Evolutionary conservation across 2,888 invertebrate species (phyloP), one percentile per base, ranked within the genome.

Genomic region (Caenorhabditis virilis): DNA sequence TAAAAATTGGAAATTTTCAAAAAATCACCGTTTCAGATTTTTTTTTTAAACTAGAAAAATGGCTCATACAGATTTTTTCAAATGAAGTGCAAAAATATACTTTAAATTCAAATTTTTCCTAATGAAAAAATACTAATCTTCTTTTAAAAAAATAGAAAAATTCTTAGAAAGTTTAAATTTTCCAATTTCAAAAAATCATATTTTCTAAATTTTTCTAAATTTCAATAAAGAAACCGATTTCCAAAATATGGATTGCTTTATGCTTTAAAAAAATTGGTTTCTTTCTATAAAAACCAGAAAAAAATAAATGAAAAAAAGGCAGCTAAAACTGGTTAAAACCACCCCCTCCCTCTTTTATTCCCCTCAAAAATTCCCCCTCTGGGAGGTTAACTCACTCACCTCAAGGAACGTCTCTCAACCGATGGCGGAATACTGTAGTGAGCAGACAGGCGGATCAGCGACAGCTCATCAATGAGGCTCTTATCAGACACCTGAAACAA

Each of bases 361-460:
- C 38, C 18, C 7, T n/a, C n/a, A 38, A 38, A 38, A 38, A 22
- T 9, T 20, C 7, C 6, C 22, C 22, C 9, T 15, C 11, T n/a
- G n/a, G n/a, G n/a, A n/a, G n/a, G n/a, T n/a, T n/a, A 18, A 33
- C 16, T 42, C 7, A 15, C 26, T 50, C 11, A 58, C 64, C 64
- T 49, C 30, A 67, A 50, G 49, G 59, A 66, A 27, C 64, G 35
- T 51, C 72, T 36, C 39, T 72, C 70, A 0, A 41, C 49, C 2
- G 65, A 50, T 20, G 66, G 65, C 20, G 72, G 70, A 20, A 74
- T 62, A 46, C 70, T 70, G 67, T 74, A 74, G 46, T 74, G 70
- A 26, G 74, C 70, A 4, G 62, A 47, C 1, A 72, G 51, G n/a
- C 64, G 57, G 38, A 70, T 36, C 11, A 61, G 35, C 9, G 66